Evolutionary conservation across 37 sponge, comb jelly and placozoan genomes (phyloP).

Genomic region (Crambe crambe): DNA sequence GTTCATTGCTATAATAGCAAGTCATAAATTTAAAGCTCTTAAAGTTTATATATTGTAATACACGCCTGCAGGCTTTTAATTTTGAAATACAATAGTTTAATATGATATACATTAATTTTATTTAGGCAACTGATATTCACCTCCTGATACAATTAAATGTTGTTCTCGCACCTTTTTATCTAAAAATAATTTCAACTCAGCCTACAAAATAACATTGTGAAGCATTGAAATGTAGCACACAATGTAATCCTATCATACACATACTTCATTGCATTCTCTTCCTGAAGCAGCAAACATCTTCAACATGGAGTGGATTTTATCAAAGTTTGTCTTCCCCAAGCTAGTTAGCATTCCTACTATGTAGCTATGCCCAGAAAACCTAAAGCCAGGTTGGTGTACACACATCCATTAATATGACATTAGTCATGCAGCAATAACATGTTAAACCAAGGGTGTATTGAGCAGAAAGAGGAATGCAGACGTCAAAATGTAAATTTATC

Average conservation of each 20-base stretch:
- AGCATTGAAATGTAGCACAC: no score
- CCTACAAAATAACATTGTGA: neutral
- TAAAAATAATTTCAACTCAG: conserved; percentile 73
- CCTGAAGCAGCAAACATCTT: conserved; percentile 63
- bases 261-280: conserved; percentile 25
- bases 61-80: neutral
- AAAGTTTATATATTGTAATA: neutral
- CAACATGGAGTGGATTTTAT: conserved; percentile 74
- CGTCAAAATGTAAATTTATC: neutral
- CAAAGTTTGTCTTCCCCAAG: conserved; percentile 59
- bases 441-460: neutral
- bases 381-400: conserved; percentile 7
- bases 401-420: neutral
- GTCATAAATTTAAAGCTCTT: no score
- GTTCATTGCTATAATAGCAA: no score
- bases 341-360: conserved; percentile 86
- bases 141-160: conserved; percentile 53
- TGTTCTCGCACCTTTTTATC: conserved; percentile 82
- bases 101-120: neutral
- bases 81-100: neutral
- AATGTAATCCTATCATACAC: no score
- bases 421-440: neutral
- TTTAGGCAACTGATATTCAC: conserved; percentile 57
- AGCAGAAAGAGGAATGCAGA: neutral
- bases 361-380: conserved; percentile 81